A percentile compares a stretch with the other conserved stretches of the same genome.
Conservation (phyloP, 1,140 invertebrate genomes). For the Drosophila willistoni region DNA sequence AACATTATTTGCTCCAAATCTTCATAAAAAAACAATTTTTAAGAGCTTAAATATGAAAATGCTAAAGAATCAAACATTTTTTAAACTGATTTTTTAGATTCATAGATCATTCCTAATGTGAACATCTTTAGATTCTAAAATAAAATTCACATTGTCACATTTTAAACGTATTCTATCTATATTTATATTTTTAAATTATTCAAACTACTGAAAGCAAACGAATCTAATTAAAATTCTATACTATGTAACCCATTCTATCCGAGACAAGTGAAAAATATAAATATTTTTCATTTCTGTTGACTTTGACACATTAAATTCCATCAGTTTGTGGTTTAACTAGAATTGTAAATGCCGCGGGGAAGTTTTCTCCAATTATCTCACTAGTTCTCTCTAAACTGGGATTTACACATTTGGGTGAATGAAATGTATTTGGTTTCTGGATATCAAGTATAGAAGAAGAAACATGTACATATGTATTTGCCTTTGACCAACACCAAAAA, state of each 20-base stretch:
- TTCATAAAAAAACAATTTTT: too few species aligned
- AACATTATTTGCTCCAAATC: too few species aligned
- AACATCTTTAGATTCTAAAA: too few species aligned
- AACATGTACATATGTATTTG: constrained; percentile 11
- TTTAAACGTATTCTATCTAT: too few species aligned
- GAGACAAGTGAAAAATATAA: background rate
- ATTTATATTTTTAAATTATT: too few species aligned
- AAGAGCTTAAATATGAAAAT: too few species aligned
- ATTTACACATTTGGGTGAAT: background rate
- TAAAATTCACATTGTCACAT: too few species aligned
- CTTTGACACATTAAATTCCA: constrained; percentile 6
- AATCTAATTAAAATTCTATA: background rate
- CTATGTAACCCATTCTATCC: background rate
- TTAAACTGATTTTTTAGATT: too few species aligned
- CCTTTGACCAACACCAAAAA: constrained; percentile 21
- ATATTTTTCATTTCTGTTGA: background rate
- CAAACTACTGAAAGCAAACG: too few species aligned
- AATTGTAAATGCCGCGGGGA: background rate
- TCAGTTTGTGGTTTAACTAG: background rate
- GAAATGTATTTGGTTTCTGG: constrained; percentile 2
- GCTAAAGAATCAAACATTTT: too few species aligned
- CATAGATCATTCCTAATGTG: too few species aligned
- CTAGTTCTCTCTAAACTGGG: background rate
- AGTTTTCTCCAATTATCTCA: background rate
- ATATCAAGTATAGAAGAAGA: background rate